phyloP scores from a whole-genome alignment of 2,888 invertebrate genomes.

The Eueremaeus valkanovi region DNA sequence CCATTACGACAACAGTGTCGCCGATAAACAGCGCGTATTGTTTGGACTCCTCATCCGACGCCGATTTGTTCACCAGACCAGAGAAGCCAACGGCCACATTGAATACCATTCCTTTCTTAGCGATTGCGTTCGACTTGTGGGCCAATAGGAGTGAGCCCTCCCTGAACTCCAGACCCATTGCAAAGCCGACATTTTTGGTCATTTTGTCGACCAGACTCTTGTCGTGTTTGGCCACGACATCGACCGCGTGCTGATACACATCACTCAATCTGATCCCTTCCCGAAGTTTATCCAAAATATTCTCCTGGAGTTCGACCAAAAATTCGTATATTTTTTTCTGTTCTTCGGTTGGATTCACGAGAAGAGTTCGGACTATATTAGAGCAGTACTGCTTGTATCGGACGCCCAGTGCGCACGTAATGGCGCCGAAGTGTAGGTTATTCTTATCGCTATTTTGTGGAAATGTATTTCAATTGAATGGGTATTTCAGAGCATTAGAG shows the following conservation, averaged over 20 bases:
- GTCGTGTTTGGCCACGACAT: constrained; percentile 77
- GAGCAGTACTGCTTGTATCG: constrained; percentile 97
- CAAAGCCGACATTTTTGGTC: constrained; percentile 94
- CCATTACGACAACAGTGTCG: constrained; percentile 93
- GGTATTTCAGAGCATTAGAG: constrained; percentile 40
- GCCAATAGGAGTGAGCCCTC: constrained; percentile 89
- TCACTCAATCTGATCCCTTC: constrained; percentile 77
- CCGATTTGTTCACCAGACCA: constrained; percentile 72
- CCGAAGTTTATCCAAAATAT: constrained; percentile 75
- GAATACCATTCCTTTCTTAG: constrained; percentile 90
- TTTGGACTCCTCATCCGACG: constrained; percentile 74
- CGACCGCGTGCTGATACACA: constrained; percentile 78
- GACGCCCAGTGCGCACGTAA: constrained; percentile 88
- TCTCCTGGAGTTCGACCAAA: constrained; percentile 80
- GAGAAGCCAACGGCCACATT: constrained; percentile 90
- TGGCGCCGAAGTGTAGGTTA: constrained; percentile 87
- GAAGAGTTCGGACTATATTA: constrained; percentile 89
- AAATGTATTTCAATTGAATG: not conserved
- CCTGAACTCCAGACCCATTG: constrained; percentile 96
- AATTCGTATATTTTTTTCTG: constrained; percentile 86
- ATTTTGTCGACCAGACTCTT: constrained; percentile 79
- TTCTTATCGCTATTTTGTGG: constrained; percentile 75
- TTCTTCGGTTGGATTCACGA: constrained; percentile 81
- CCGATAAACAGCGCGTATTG: constrained; percentile 89
- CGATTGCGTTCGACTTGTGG: constrained; percentile 73